These are phyloP conservation scores for Myrmecobius fasciatus DNA, from an alignment of 2,113 vertebrate genomes.

Conservation along the genomic window DNA sequence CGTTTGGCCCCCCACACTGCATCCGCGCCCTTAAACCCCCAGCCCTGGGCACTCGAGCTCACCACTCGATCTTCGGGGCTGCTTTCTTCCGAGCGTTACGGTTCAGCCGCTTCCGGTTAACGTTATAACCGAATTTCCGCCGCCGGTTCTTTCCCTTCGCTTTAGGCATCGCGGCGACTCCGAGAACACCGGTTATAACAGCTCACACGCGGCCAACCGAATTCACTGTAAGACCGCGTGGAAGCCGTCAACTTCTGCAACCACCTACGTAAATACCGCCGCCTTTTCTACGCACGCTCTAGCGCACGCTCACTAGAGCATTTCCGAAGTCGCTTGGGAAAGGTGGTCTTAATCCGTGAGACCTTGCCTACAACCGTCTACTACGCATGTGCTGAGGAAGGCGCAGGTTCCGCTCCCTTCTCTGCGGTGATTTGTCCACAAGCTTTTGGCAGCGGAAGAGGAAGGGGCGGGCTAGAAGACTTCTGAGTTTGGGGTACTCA, in stretches of 20 bases:
- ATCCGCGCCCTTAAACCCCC: background rate
- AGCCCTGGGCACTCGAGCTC: slow-evolving; percentile 59
- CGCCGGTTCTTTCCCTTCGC: slow-evolving; percentile 85
- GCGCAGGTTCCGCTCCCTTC: slow-evolving; percentile 2
- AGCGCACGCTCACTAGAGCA: background rate
- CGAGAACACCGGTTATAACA: fast-evolving
- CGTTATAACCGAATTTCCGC: slow-evolving; percentile 90
- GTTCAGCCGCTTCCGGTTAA: slow-evolving; percentile 91
- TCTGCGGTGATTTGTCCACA: background rate
- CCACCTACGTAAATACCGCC: background rate
- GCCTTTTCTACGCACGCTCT: fast-evolving
- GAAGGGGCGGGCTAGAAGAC: background rate
- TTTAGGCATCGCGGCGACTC: slow-evolving; percentile 87
- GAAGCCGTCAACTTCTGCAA: background rate
- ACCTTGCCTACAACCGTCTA: fast-evolving
- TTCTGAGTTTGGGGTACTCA: background rate
- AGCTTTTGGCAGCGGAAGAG: background rate
- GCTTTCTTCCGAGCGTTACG: slow-evolving; percentile 85
- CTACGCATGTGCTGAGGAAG: background rate
- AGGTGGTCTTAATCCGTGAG: slow-evolving; percentile 17
- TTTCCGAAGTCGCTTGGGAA: slow-evolving; percentile 66
- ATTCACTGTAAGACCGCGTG: background rate
- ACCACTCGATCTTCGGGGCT: slow-evolving; percentile 92
- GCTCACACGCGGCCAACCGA: background rate
- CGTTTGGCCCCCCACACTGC: background rate